Base-by-base conservation (phyloP, 2,888 invertebrate species). In the Volucella bombylans region DNA sequence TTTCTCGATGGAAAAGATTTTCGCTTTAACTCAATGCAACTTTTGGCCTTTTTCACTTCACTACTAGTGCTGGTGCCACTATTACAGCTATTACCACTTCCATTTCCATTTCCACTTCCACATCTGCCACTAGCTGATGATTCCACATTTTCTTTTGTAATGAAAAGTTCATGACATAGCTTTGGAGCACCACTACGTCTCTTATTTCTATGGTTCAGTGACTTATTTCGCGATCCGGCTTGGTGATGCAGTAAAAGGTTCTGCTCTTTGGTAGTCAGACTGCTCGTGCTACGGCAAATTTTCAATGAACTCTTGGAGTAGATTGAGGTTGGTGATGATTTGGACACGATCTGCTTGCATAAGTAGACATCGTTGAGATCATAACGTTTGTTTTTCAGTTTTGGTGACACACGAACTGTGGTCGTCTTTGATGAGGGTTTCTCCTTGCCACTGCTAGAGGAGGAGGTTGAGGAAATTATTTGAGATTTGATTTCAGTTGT, bases 1-100 rank as follows among this genome's bases (percentile, higher is more conserved):
- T 85, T 85, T 68, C 68, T 68, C 55, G 85, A 81, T 85, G 85
- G 81, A 72, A 85, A 81, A 43, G 85, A 85, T 85, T 85, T 85
- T 72, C 85, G 76, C 68, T 85, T 85, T 52, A 77, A 54, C 67
- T 85, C 81, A 43, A 77, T 72, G 68, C 72, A 77, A 68, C 72
- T 77, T 68, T 77, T 81, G 68, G 85, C 61, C 68, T 85, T 85
- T 81, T 85, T 85, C 72, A 81, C 81, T 23, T 81, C 85, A 71
- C 38, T 18, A n/a, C 31, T 68, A 11, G 10, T n/a, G 14, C 23
- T 43, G 8, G 8, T 61, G 15, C 23, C 38, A 41, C 52, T 65
- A 23, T 12, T 52, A n/a, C 6, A 47, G 57, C 23, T 49, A 18
- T 14, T 52, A 31, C 31, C 50, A 18, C 59, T 54, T 12, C 31